phyloP scores from a whole-genome alignment of 2,113 vertebrate species.

The Sorex fumeus region DNA sequence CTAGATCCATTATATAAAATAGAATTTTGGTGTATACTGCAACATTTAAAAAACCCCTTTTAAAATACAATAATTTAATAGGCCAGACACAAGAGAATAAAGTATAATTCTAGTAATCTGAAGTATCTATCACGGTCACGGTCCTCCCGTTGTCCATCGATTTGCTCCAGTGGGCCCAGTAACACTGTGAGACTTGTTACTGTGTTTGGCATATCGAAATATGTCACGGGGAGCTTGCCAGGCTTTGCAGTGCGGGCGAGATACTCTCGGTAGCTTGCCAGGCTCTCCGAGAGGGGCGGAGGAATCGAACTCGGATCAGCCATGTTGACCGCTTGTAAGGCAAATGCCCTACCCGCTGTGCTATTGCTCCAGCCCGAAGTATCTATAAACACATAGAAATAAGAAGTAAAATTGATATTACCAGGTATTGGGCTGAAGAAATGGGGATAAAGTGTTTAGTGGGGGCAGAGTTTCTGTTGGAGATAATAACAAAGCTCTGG shows the following conservation, averaged over 20 bases:
- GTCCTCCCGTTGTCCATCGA: too few relatives aligned
- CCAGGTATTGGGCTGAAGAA: background rate
- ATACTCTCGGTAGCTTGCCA: too few relatives aligned
- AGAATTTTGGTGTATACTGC: background rate
- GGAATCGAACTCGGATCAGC: too few relatives aligned
- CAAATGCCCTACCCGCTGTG: too few relatives aligned
- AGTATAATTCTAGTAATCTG: background rate
- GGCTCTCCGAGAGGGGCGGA: too few relatives aligned
- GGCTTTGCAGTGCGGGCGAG: too few relatives aligned
- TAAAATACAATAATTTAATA: conserved; percentile 41
- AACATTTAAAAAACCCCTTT: background rate
- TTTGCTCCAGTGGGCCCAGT: too few relatives aligned
- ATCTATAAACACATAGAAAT: background rate
- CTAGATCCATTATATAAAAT: background rate
- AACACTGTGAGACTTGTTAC: too few relatives aligned
- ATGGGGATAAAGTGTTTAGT: background rate
- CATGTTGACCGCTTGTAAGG: too few relatives aligned
- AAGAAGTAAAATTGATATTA: conserved; percentile 7
- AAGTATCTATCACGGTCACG: background rate
- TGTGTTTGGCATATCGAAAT: too few relatives aligned
- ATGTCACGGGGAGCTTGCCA: too few relatives aligned
- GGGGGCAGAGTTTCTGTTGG: background rate
- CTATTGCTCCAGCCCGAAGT: too few relatives aligned
- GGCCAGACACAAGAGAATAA: conserved; percentile 7
- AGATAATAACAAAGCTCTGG: background rate